phyloP scores from a whole-genome alignment of 2,797 vertebrate species.

The Thunnus albacares region DNA sequence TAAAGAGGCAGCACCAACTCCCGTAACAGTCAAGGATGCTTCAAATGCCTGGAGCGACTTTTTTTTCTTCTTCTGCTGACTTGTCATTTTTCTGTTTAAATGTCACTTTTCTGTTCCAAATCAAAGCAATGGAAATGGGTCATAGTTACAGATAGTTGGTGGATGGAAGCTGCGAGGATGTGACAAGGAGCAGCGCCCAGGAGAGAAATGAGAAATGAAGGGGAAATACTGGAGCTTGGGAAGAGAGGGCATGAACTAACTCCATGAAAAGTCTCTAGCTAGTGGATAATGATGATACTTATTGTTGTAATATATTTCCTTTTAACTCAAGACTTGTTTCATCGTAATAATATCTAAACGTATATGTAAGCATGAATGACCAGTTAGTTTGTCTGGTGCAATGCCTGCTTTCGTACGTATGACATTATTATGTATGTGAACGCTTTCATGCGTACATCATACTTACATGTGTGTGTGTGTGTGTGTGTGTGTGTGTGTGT shows the following conservation, averaged over 20 bases:
- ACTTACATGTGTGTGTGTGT: constrained; percentile 42
- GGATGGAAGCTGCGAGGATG: constrained; percentile 50
- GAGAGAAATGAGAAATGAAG: constrained; percentile 11
- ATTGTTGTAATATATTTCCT: constrained; percentile 21
- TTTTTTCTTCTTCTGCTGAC: not conserved
- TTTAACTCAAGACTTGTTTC: not conserved
- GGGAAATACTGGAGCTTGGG: constrained; percentile 14
- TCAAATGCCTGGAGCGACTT: not conserved
- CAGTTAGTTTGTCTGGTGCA: constrained; percentile 33
- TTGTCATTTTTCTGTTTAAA: constrained; percentile 45
- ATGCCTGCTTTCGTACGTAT: not conserved
- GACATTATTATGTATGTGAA: constrained; percentile 38
- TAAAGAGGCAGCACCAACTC: not conserved
- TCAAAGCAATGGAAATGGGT: constrained; percentile 69
- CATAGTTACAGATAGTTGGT: constrained; percentile 38
- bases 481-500: constrained; percentile 44
- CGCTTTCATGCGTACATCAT: constrained; percentile 39
- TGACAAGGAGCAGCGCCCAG: constrained; percentile 37
- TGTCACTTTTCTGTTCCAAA: constrained; percentile 52
- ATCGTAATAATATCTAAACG: not conserved
- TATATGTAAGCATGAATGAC: constrained; percentile 10
- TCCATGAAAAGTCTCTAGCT: not conserved
- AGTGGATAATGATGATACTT: constrained; percentile 31
- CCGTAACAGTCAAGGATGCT: not conserved
- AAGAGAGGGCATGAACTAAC: constrained; percentile 31